Evolutionary conservation across 1,140 invertebrate genomes (phyloP).

Genomic region (Oedothorax gibbosus): DNA sequence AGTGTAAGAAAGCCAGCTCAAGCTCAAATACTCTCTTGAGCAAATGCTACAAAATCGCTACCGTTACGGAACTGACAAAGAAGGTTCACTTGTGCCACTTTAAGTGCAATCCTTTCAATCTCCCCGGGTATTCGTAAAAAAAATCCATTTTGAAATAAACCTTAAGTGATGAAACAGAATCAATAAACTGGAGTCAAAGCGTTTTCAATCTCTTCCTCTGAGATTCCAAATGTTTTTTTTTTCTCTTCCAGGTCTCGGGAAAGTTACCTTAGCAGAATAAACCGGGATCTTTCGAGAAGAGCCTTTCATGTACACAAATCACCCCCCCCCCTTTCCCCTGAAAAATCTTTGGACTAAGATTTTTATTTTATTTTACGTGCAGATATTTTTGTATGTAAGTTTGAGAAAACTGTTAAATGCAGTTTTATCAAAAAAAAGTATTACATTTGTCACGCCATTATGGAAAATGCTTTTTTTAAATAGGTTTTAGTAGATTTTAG

Average conservation of each 20-base stretch:
- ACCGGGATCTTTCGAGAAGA: constrained; percentile 4
- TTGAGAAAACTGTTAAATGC: no score
- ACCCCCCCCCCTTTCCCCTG: not conserved
- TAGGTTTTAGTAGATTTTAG: no score
- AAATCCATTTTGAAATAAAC: constrained; percentile 43
- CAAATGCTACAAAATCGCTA: no score
- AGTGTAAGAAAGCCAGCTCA: no score
- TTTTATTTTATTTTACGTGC: constrained; percentile 1
- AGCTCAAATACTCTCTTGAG: no score
- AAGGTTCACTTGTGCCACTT: no score
- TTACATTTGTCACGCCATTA: no score
- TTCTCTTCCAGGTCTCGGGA: not conserved
- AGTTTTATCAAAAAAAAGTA: no score
- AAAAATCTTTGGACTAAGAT: constrained; percentile 6
- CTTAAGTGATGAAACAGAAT: constrained; percentile 47
- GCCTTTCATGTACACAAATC: constrained; percentile 11
- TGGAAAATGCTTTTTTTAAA: no score
- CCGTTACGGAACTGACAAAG: no score
- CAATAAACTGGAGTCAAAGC: constrained; percentile 34
- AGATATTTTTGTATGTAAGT: no score
- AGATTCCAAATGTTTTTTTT: constrained; percentile 19
- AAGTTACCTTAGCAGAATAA: constrained; percentile 24
- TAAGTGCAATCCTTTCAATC: no score
- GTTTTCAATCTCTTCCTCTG: constrained; percentile 39
- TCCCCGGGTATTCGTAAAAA: not conserved